Evolutionary conservation across 2,888 invertebrate species (phyloP), one percentile per base, ranked within the genome.

Genomic region (Zeuzera pyrina): DNA sequence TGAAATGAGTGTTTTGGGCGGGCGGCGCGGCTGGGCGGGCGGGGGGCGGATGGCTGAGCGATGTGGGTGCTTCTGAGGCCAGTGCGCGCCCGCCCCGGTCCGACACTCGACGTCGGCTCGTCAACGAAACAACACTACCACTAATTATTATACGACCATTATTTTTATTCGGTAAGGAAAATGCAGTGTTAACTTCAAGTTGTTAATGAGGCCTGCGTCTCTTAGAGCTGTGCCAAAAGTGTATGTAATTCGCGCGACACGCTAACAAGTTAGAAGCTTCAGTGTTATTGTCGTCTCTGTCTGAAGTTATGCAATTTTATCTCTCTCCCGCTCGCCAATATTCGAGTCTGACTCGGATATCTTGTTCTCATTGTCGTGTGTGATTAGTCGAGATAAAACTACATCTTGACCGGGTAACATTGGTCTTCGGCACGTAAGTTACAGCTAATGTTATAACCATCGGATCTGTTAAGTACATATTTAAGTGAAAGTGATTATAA

Each of bases 61-160:
- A 38, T 38, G 38, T 33, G 41, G 45, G 46, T 45, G 52, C 57
- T 55, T 54, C 55, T 55, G 49, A 58, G 66, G 50, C 43, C 78
- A 81, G 81, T 81, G 79, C 81, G 72, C 83, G 81, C 74, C 81
- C 69, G 68, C 64, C 76, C 78, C 45, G 78, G 74, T 70, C 77
- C 81, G 77, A 81, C 81, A 83, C 81, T 83, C 83, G 74, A 83
- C 83, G 83, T 83, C 83, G 81, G 83, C 81, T 83, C 81, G 77
- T 81, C 79, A 65, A 70, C 74, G 69, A 76, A 62, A 68, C 67
- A 63, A 78, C 69, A 78, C 77, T 58, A 61, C 64, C 54, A 50
- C 53, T 66, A 62, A n/a, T 66, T 65, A 65, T 65, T 59, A 64
- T 63, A 68, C 79, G 77, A 78, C 71, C 71, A 71, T 61, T 72